Conservation (phyloP, 2,113 vertebrate genomes). For the Scortum barcoo region DNA sequence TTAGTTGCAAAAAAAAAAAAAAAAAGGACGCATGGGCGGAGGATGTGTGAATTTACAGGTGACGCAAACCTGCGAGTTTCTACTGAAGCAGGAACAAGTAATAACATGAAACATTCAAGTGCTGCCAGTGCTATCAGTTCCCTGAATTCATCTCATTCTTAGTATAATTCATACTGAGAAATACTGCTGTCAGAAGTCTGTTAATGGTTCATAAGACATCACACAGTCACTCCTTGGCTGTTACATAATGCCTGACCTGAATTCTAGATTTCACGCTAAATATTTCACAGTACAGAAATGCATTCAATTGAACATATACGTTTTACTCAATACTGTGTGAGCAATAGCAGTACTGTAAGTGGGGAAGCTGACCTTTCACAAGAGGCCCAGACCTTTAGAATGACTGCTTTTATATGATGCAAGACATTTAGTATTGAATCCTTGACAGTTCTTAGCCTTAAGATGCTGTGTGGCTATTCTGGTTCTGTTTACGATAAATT, state of each 20-base stretch:
- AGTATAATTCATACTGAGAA: neutral
- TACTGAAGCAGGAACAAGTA: slow-evolving; percentile 7
- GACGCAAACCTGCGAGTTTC: neutral
- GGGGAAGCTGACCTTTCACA: neutral
- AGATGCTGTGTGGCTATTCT: neutral
- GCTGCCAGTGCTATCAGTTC: neutral
- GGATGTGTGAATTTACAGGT: slow-evolving; percentile 3
- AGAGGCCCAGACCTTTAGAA: neutral
- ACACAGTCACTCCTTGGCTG: neutral
- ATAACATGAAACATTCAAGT: neutral
- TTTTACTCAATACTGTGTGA: neutral
- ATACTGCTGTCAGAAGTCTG: slow-evolving; percentile 2
- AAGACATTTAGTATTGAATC: neutral
- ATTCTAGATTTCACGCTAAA: slow-evolving; percentile 11
- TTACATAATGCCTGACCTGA: slow-evolving; percentile 32
- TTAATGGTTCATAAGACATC: slow-evolving; percentile 14
- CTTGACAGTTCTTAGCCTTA: neutral
- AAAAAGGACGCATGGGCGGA: neutral
- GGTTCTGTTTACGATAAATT: neutral
- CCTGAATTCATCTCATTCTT: neutral
- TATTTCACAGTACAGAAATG: neutral
- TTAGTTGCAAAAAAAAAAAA: neutral
- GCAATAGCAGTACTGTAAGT: neutral
- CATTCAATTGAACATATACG: neutral
- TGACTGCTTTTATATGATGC: neutral